Evolutionary conservation across 2,888 invertebrate genomes (phyloP).

Genomic region (Tethea ocularis): DNA sequence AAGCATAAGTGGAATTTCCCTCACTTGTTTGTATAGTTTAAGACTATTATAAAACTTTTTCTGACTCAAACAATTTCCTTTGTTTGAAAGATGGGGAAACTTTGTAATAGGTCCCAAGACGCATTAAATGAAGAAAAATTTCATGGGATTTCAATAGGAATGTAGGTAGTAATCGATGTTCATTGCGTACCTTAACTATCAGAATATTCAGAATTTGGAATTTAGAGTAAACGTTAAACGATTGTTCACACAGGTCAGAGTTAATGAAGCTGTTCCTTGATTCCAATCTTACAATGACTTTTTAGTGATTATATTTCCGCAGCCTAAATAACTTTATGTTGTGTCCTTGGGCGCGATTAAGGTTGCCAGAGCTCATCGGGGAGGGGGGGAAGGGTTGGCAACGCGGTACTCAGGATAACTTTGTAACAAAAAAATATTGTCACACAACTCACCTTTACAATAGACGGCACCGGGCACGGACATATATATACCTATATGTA

Average conservation of each 20-base stretch:
- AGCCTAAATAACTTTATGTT: neutral
- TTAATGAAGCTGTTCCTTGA: neutral
- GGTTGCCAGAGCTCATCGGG: too few relatives aligned
- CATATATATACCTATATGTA: too few relatives aligned
- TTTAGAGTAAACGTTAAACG: neutral
- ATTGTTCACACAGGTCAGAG: neutral
- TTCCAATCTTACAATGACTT: neutral
- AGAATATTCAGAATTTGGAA: neutral
- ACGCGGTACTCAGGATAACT: too few relatives aligned
- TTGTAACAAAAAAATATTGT: too few relatives aligned
- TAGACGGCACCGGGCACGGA: neutral
- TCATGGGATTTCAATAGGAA: conserved; percentile 5
- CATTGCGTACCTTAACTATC: conserved; percentile 5
- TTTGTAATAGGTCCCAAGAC: conserved; percentile 8
- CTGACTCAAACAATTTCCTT: conserved; percentile 27
- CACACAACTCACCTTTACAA: neutral
- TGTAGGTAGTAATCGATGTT: conserved; percentile 2
- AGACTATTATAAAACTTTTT: conserved; percentile 56
- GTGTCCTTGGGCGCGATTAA: too few relatives aligned
- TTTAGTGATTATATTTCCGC: too few relatives aligned
- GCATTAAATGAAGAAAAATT: conserved; percentile 8
- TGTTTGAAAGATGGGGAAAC: conserved; percentile 21
- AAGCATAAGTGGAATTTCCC: conserved; percentile 61
- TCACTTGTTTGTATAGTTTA: conserved; percentile 44
- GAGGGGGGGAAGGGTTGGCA: too few relatives aligned